Base-by-base conservation (phyloP, 1,140 invertebrate species). In the Sitophilus oryzae region DNA sequence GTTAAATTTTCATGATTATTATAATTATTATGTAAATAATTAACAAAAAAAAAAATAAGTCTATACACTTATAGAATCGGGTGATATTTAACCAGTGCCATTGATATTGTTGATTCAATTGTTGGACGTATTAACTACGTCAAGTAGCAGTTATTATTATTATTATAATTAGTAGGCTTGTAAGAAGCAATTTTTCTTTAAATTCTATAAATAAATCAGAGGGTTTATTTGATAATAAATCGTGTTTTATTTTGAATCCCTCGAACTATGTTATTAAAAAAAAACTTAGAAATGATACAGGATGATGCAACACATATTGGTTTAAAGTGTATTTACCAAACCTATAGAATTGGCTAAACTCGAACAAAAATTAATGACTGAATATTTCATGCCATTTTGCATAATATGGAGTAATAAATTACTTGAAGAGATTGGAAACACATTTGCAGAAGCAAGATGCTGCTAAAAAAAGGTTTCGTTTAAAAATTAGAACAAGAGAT, bases 11-110 rank as follows among this genome's bases (percentile, higher is more conserved):
- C 52, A 48, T 20, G 41, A 37, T 51, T 18, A 44, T 53, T 53
- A 56, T 38, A 57, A 48, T 56, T 57, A 58, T 61, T 60, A 45
- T 59, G 55, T 63, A 65, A 65, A 66, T 66, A 64, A 55, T 59
- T 63, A 64, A 62, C 49, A 63, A 53, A 63, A 56, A 35, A 41
- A 59, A 61, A 57, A 58, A 65, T 66, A 66, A 61, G 68, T 70
- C 66, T 22, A 59, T 66, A 60, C 64, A 69, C 63, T 70, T 72
- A 70, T 72, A 72, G 70, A 71, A 71, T 70, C 70, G 69, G 70
- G 70, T 72, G 70, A 72, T 72, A 72, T 71, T 72, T 72, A 72
- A 71, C 66, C 70, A 72, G 70, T 72, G 70, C 70, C 70, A 72
- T 71, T 66, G 67, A 71, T 72, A 72, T 71, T 71, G 68, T 72